These are phyloP conservation scores for Saturnia pavonia DNA, from an alignment of 2,888 invertebrate species.

Conservation along the genomic window DNA sequence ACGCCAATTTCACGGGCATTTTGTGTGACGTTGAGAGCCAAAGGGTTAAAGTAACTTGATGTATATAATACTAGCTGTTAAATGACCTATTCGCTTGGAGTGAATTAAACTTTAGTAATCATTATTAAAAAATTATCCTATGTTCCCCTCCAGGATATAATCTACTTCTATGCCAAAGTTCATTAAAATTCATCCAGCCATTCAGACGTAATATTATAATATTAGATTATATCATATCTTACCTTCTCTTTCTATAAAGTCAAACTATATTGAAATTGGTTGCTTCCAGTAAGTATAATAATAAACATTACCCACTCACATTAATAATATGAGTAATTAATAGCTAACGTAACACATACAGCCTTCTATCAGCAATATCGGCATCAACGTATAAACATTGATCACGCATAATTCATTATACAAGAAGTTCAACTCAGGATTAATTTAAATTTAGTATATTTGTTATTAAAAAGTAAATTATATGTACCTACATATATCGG, in stretches of 20 bases:
- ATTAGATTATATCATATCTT: background rate
- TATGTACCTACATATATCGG: too few relatives aligned
- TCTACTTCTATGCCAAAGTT: background rate
- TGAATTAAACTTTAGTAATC: too few relatives aligned
- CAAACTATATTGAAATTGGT: background rate
- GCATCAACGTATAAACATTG: background rate
- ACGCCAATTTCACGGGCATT: too few relatives aligned
- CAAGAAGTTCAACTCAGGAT: background rate
- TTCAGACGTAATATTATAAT: background rate
- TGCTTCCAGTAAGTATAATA: background rate
- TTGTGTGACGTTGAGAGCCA: too few relatives aligned
- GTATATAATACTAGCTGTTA: too few relatives aligned
- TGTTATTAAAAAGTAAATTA: too few relatives aligned
- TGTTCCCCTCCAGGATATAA: background rate
- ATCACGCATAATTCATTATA: background rate
- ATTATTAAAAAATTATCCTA: background rate
- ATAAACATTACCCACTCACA: background rate
- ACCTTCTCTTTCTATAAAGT: background rate
- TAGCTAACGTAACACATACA: background rate
- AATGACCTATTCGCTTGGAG: too few relatives aligned
- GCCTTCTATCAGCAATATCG: background rate
- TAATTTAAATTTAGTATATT: background rate
- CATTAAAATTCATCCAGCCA: background rate
- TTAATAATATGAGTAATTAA: constrained; percentile 5
- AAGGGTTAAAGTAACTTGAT: too few relatives aligned